Conservation (phyloP, 2,888 invertebrate genomes). For the Meandrusa payeni region DNA sequence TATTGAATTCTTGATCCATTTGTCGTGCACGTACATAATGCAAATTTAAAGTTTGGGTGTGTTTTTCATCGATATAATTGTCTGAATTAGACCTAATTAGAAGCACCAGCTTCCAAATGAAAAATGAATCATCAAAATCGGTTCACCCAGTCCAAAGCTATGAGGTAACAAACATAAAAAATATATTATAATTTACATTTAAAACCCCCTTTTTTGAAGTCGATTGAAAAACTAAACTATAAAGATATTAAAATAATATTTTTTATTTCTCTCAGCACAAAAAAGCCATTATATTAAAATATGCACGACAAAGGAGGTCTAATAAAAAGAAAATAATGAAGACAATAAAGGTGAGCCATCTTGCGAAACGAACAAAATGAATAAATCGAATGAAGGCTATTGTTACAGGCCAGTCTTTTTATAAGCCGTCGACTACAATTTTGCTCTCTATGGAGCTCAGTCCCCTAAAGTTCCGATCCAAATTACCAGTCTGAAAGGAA, state of each 20-base stretch:
- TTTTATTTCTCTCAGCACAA: constrained; percentile 13
- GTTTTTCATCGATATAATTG: too few species aligned
- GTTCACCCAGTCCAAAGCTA: too few species aligned
- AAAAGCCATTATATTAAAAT: constrained; percentile 27
- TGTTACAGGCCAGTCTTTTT: constrained; percentile 52
- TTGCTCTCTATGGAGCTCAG: constrained; percentile 48
- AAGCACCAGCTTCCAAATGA: too few species aligned
- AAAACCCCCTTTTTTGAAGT: too few species aligned
- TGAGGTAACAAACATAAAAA: too few species aligned
- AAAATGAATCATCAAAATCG: too few species aligned
- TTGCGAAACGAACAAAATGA: constrained; percentile 37
- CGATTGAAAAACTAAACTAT: too few species aligned
- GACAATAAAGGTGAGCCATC: constrained; percentile 35
- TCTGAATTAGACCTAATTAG: too few species aligned
- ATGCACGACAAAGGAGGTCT: constrained; percentile 31
- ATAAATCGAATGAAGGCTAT: constrained; percentile 61
- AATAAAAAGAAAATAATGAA: constrained; percentile 34
- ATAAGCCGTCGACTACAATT: constrained; percentile 54
- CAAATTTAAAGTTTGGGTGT: too few species aligned
- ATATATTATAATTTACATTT: too few species aligned
- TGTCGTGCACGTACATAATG: too few species aligned
- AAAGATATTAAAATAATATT: constrained; percentile 21
- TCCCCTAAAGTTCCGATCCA: constrained; percentile 50
- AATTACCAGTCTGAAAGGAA: constrained; percentile 57
- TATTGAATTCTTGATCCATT: too few species aligned